phyloP scores from a whole-genome alignment of 2,888 invertebrate species.

The Dioctria linearis region DNA sequence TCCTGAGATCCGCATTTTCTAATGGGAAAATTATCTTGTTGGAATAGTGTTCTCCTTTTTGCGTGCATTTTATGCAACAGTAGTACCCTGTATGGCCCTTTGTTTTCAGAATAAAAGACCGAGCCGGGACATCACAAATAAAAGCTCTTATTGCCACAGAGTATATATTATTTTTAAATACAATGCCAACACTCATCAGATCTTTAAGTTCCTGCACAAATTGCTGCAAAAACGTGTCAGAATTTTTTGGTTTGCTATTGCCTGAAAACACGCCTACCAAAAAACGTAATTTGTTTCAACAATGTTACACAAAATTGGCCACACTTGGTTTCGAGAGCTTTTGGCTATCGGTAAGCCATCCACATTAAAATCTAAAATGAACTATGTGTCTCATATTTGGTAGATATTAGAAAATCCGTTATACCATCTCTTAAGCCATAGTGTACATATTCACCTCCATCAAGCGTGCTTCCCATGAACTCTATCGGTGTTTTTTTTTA shows the following conservation, averaged over 20 bases:
- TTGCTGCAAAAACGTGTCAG: not conserved
- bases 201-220: constrained; percentile 45
- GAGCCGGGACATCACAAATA: no score
- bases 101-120: no score
- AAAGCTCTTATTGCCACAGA: no score
- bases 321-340: constrained; percentile 39
- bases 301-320: constrained; percentile 50
- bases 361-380: no score
- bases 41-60: not conserved
- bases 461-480: no score
- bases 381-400: no score
- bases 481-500: no score
- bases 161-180: not conserved
- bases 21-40: not conserved
- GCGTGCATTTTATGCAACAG: constrained; percentile 19
- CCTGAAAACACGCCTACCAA: constrained; percentile 39
- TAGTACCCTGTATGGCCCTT: not conserved
- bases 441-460: no score
- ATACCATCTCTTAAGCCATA: no score
- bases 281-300: constrained; percentile 17
- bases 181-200: constrained; percentile 17
- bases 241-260: constrained; percentile 26
- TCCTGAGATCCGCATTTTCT: no score
- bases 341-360: constrained; percentile 15
- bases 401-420: no score